Percentiles rank a stretch among this genome's conserved stretches.
phyloP scores from a whole-genome alignment of 2,888 invertebrate species.

The Neoitamus cyanurus region DNA sequence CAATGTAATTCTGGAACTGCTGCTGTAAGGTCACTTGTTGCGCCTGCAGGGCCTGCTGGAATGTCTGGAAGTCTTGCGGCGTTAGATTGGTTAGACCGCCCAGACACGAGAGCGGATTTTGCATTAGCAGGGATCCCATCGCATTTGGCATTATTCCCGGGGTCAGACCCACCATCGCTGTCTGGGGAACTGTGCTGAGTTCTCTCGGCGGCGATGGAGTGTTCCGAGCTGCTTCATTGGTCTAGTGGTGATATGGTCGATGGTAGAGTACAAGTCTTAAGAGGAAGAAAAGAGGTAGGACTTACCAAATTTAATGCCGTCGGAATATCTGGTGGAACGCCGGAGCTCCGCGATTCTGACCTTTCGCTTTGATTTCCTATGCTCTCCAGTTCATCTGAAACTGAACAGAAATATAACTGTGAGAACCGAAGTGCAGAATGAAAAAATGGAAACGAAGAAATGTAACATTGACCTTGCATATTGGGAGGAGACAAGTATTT shows the following conservation, averaged over 20 bases:
- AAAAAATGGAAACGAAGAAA: too few relatives aligned
- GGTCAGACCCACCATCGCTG: conserved; percentile 55
- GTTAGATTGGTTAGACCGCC: conserved; percentile 57
- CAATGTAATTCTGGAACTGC: conserved; percentile 65
- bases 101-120: conserved; percentile 56
- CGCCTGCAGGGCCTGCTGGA: conserved; percentile 64
- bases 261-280: background rate
- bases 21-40: conserved; percentile 65
- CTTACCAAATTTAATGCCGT: conserved; percentile 61
- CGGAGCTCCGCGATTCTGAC: conserved; percentile 64
- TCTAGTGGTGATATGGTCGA: conserved; percentile 51
- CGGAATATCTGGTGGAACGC: conserved; percentile 56
- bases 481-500: too few relatives aligned
- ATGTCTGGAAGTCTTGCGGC: conserved; percentile 62
- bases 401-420: conserved; percentile 41
- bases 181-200: conserved; percentile 49
- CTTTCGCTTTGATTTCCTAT: conserved; percentile 64
- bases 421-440: too few relatives aligned
- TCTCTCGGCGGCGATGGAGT: conserved; percentile 58
- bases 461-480: too few relatives aligned
- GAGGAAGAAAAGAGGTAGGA: background rate
- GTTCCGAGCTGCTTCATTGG: conserved; percentile 63
- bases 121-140: conserved; percentile 55
- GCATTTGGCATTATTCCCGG: conserved; percentile 53
- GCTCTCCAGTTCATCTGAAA: conserved; percentile 65